Evolutionary conservation across 2,113 vertebrate species (phyloP).

Genomic region (Elephas maximus): DNA sequence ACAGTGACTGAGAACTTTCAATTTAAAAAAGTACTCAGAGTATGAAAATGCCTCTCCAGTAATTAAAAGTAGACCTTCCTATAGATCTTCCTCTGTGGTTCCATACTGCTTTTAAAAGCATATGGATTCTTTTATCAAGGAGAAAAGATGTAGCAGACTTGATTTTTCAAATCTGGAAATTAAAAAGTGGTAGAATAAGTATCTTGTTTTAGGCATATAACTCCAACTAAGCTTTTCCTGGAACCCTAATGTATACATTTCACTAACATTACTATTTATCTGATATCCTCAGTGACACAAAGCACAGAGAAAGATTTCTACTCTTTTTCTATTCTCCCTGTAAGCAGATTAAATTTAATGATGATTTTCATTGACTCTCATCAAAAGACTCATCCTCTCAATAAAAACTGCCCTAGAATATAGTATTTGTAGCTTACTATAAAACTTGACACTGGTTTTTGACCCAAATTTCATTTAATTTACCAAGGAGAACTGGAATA

Average conservation of each 20-base stretch:
- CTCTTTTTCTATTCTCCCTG: slow-evolving; percentile 9
- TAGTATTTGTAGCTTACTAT: not conserved
- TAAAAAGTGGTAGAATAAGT: not conserved
- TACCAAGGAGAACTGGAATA: slow-evolving; percentile 24
- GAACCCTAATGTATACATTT: not conserved
- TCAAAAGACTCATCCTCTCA: slow-evolving; percentile 14
- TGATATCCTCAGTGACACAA: not conserved
- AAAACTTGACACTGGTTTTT: slow-evolving; percentile 7
- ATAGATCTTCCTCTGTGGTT: not conserved
- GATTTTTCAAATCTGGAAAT: not conserved
- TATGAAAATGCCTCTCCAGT: slow-evolving; percentile 32
- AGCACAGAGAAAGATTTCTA: not conserved
- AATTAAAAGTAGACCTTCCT: not conserved
- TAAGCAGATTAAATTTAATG: not conserved
- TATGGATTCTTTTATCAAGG: not conserved
- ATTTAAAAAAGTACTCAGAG: not conserved
- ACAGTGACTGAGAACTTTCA: not conserved
- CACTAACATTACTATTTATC: not conserved
- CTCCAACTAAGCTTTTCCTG: not conserved
- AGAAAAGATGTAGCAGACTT: not conserved
- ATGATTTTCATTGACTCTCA: not conserved
- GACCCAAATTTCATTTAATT: slow-evolving; percentile 10
- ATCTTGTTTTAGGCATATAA: not conserved
- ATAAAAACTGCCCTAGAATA: not conserved
- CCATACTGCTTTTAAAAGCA: slow-evolving; percentile 15